These are phyloP conservation scores for Epinotia bilunana DNA, from an alignment of 2,888 invertebrate genomes.

Conservation along the genomic window DNA sequence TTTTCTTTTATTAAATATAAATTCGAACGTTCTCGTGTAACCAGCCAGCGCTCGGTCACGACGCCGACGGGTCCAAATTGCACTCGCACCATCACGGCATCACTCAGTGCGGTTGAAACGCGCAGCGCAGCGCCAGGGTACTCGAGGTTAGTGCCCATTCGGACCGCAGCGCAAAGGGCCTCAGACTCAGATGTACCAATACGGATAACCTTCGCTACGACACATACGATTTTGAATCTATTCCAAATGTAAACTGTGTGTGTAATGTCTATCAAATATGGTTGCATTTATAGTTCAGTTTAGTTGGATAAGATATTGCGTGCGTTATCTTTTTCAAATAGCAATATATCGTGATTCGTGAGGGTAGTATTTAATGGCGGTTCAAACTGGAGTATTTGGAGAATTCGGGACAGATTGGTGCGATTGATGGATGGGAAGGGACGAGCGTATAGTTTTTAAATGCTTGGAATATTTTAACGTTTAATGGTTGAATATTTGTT, in stretches of 20 bases:
- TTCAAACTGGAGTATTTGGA: constrained; percentile 39
- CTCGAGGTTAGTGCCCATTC: constrained; percentile 43
- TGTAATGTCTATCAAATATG: neutral
- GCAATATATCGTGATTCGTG: constrained; percentile 31
- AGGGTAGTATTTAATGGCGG: constrained; percentile 33
- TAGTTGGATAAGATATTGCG: neutral
- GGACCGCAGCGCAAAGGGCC: constrained; percentile 41
- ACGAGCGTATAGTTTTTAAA: constrained; percentile 29
- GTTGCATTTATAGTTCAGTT: neutral
- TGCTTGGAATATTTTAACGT: constrained; percentile 25
- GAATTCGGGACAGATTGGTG: constrained; percentile 38
- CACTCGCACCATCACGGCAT: constrained; percentile 38
- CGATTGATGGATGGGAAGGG: constrained; percentile 36
- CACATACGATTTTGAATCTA: neutral
- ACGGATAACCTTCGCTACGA: constrained; percentile 8
- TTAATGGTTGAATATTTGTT: neutral
- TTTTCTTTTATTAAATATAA: constrained; percentile 1
- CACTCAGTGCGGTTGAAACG: constrained; percentile 43
- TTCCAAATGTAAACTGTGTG: constrained; percentile 20
- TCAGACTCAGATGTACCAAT: neutral
- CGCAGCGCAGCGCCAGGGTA: constrained; percentile 36
- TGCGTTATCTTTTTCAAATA: constrained; percentile 25
- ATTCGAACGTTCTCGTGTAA: constrained; percentile 24
- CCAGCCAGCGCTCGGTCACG: constrained; percentile 39
- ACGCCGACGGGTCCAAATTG: constrained; percentile 44